A percentile compares a stretch with the other conserved stretches of the same genome.
These are phyloP conservation scores for Philereme vetulata DNA, from an alignment of 2,888 invertebrate genomes.

Conservation along the genomic window DNA sequence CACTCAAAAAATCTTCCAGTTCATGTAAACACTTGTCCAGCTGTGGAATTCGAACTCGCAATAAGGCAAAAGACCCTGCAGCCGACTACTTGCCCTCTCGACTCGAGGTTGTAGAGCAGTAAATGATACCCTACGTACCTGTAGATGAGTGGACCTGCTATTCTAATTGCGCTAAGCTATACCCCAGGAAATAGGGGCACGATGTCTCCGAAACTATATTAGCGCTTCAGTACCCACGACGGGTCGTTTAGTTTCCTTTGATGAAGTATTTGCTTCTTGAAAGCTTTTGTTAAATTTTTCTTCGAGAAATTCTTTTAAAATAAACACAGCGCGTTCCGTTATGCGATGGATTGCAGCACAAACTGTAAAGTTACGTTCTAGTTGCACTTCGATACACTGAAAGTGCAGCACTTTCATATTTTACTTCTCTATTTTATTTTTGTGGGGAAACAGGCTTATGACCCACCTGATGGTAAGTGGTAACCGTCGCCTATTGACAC, in stretches of 20 bases:
- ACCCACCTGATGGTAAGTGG: too few species aligned
- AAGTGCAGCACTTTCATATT: constrained; percentile 25
- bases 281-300: constrained; percentile 74
- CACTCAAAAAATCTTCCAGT: too few species aligned
- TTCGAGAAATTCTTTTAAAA: constrained; percentile 61
- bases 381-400: constrained; percentile 28
- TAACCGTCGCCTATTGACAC: too few species aligned
- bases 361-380: constrained; percentile 45
- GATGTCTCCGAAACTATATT: constrained; percentile 70
- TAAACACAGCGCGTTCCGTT: constrained; percentile 56
- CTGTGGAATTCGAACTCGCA: too few species aligned
- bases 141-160: background rate
- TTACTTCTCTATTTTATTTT: constrained; percentile 20
- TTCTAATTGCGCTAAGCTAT: constrained; percentile 1
- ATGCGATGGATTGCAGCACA: constrained; percentile 49
- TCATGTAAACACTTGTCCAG: too few species aligned
- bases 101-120: too few species aligned
- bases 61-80: too few species aligned
- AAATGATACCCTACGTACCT: too few species aligned
- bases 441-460: too few species aligned
- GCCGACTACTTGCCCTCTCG: too few species aligned
- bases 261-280: constrained; percentile 76
- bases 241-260: constrained; percentile 71
- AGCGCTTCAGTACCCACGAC: constrained; percentile 62
- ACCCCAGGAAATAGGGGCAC: constrained; percentile 44